Conservation (phyloP, 2,113 vertebrate genomes). For the Hippocampus guttulatus region DNA sequence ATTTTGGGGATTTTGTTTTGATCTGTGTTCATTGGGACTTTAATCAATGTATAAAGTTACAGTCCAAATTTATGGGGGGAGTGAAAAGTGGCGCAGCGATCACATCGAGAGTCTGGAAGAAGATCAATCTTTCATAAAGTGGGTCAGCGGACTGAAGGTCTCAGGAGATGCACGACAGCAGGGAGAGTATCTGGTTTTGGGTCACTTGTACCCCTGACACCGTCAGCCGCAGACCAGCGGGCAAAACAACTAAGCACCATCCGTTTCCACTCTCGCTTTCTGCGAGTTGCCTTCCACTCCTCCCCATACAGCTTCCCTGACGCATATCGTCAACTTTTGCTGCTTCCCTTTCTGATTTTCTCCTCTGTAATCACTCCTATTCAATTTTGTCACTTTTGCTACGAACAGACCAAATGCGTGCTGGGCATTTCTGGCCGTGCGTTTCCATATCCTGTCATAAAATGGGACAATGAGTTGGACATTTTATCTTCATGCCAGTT, state of each 20-base stretch:
- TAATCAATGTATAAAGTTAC: slow-evolving; percentile 9
- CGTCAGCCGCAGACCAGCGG: slow-evolving; percentile 44
- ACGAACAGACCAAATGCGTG: too few species aligned
- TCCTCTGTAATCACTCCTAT: slow-evolving; percentile 29
- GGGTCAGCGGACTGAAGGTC: slow-evolving; percentile 65
- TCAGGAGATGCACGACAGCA: slow-evolving; percentile 49
- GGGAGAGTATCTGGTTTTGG: slow-evolving; percentile 63
- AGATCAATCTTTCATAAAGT: slow-evolving; percentile 66
- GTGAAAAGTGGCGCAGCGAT: slow-evolving; percentile 51
- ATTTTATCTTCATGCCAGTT: too few species aligned
- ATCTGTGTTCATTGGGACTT: neutral
- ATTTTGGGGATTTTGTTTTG: neutral
- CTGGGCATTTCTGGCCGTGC: neutral
- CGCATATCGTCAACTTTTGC: slow-evolving; percentile 23
- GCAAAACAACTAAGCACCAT: slow-evolving; percentile 52
- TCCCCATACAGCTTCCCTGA: slow-evolving; percentile 22
- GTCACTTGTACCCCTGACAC: slow-evolving; percentile 63
- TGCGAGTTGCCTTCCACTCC: slow-evolving; percentile 17
- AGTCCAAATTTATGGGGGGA: slow-evolving; percentile 22
- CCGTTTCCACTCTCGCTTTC: slow-evolving; percentile 35
- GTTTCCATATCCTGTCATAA: too few species aligned
- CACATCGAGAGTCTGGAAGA: slow-evolving; percentile 59
- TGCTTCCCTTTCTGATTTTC: slow-evolving; percentile 39
- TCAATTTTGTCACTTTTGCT: slow-evolving; percentile 25
- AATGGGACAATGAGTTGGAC: too few species aligned